A percentile compares a stretch with the other conserved stretches of the same genome.
Conservation (phyloP, 2,113 vertebrate genomes). For the human (Homo sapiens) region DNA sequence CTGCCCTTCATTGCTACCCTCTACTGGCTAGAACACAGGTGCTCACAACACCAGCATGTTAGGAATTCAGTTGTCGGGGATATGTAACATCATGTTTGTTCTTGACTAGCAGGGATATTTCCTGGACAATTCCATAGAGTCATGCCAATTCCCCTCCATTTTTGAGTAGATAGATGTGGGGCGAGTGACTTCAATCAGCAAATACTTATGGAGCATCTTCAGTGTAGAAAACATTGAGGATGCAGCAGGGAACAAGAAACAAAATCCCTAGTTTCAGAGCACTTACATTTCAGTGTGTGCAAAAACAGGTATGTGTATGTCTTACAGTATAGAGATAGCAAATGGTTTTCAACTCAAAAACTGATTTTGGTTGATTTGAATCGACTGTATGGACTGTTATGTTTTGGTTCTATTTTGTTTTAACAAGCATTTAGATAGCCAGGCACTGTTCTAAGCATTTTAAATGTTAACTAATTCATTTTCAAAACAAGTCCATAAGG, state of each 20-base stretch:
- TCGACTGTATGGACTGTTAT: not conserved
- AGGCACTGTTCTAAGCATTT: not conserved
- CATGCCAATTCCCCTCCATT: not conserved
- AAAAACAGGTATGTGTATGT: not conserved
- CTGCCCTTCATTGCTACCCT: not conserved
- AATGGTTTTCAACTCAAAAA: not conserved
- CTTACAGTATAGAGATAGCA: not conserved
- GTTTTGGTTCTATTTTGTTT: constrained; percentile 3
- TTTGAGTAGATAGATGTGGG: not conserved
- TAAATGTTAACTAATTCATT: not conserved
- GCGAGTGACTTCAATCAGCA: not conserved
- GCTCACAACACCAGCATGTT: not conserved
- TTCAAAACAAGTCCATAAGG: not conserved
- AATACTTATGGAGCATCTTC: not conserved
- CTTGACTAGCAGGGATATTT: not conserved
- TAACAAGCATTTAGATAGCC: not conserved
- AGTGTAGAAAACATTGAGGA: not conserved
- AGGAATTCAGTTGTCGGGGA: not conserved
- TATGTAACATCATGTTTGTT: not conserved
- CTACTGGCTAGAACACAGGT: not conserved
- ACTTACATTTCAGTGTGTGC: not conserved
- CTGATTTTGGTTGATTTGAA: not conserved
- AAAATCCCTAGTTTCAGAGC: not conserved
- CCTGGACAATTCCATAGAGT: not conserved
- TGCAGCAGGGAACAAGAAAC: not conserved